Evolutionary conservation across 2,113 vertebrate genomes (phyloP), one percentile per base, ranked within the genome.

Genomic region (Mus musculus): DNA sequence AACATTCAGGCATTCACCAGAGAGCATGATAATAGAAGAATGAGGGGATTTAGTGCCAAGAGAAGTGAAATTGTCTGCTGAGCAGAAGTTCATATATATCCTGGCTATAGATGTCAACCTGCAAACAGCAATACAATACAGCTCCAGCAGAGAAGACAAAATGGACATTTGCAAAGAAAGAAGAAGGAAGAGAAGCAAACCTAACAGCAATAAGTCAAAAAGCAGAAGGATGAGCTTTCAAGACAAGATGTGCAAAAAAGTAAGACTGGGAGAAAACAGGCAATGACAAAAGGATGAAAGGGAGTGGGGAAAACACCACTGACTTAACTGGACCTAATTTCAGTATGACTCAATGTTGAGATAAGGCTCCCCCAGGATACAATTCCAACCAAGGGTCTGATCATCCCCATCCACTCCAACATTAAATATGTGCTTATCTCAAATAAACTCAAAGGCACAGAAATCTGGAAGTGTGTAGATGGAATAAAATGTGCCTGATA

Each of bases 301-400:
- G 63, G 8, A 1, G 12, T 24, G 36, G 73, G 6, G 3, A 88
- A 88, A 73, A 39, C 42, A 61, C 49, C 52, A 67, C 19, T n/a
- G 49, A n/a, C 49, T 89, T 96, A 86, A 91, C 0, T 24, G 61
- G 72, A 26, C 76, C 67, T 94, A 42, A n/a, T 96, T 94, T 88
- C 63, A 80, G 24, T 36, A 72, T 46, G 87, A 80, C 65, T 95
- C 49, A 84, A 30, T 36, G 65, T 61, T 7, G 7, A 30, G 56
- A 16, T 63, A 30, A 4, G 16, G 5, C 7, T 88, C 13, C 22
- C 63, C 36, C 26, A 49, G 24, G 1, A 87, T 4, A 72, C 17
- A 65, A 3, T 63, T 22, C 12, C 28, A 81, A 91, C 46, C 39
- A 87, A 78, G 54, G 20, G 36, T 2, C 30, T 88, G 49, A 11